Base-by-base conservation (phyloP, 2,113 vertebrate genomes). In the Peromyscus polionotus region DNA sequence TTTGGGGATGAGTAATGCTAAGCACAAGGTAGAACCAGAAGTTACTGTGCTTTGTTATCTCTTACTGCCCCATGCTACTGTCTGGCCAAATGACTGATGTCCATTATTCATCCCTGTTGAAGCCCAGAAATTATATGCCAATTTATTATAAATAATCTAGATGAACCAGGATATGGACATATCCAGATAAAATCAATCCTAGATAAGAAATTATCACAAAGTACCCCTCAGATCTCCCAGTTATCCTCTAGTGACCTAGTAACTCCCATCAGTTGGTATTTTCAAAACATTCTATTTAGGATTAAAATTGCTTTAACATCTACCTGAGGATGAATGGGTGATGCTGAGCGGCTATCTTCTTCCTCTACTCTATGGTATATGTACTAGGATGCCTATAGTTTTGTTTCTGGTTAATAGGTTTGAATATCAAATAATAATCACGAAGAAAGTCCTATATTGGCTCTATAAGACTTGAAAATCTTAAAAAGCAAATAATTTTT, bases 111-210 rank as follows among this genome's bases (percentile, higher is more conserved):
- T 7, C 45, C n/a, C 16, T 59, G 9, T n/a, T 73, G 31, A 83
- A 16, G 51, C 16, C 12, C 57, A 83, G 36, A 19, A 26, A 24
- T 61, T 61, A 83, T 11, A 81, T 72, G 75, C 48, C 75, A 61
- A 87, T 95, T 87, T 81, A 45, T n/a, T 63, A n/a, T 77, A 88
- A 67, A 88, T 57, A 83, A 77, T n/a, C 17, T 92, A 77, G 13
- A 33, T 2, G n/a, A 90, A 57, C n/a, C 28, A 42, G 42, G 42
- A 42, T 42, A 42, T 42, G 42, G 42, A 42, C 4, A 42, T 42
- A 42, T 42, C n/a, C 28, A 42, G 54, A 54, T 54, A 54, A 54
- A 54, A 54, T 54, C 54, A 54, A 14, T 54, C 54, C 11, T 54
- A 54, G 54, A 54, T 14, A 54, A 54, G 54, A 54, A 54, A 54